These are phyloP conservation scores for Hydropsyche betteni DNA, from an alignment of 2,888 invertebrate species.

Conservation along the genomic window DNA sequence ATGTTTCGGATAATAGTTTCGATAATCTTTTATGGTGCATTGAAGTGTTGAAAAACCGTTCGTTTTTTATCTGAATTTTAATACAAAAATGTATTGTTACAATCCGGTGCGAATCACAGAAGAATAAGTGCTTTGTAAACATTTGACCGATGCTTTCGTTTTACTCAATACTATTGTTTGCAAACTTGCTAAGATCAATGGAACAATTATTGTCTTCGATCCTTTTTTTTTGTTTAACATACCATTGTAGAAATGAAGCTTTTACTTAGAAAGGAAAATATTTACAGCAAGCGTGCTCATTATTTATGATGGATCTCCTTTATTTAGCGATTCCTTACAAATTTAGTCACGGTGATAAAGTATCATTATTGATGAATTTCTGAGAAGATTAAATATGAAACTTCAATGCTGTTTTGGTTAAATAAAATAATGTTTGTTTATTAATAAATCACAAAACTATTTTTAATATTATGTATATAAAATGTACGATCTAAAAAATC, in stretches of 20 bases:
- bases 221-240: background rate
- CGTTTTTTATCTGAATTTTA: no score
- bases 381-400: no score
- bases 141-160: conserved; percentile 38
- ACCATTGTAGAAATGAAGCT: background rate
- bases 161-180: conserved; percentile 17
- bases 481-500: background rate
- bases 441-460: no score
- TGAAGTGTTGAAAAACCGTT: no score
- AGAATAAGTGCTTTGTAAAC: background rate
- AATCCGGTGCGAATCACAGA: no score
- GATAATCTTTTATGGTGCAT: no score
- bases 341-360: conserved; percentile 21
- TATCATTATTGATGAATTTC: background rate
- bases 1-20: no score
- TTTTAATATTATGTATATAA: no score
- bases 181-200: background rate
- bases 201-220: conserved; percentile 17
- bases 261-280: conserved; percentile 27
- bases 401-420: no score
- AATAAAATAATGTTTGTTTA: no score
- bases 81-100: no score
- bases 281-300: background rate
- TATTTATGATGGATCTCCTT: background rate
- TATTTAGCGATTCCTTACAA: conserved; percentile 5